Conservation (phyloP, 92 coral and sea anemone species). For the Porites rus region DNA sequence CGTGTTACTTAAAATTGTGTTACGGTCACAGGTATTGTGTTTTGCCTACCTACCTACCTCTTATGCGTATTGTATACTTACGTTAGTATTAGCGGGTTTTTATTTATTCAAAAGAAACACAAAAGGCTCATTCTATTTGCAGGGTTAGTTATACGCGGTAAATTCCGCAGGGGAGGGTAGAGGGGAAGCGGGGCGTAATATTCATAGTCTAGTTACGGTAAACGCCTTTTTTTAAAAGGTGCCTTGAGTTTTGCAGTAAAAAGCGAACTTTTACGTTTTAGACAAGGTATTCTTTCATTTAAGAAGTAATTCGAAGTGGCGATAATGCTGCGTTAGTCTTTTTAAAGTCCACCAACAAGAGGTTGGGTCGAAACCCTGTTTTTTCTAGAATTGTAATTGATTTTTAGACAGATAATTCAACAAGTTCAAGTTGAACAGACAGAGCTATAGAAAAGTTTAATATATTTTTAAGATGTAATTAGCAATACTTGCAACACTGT, state of each 20-base stretch:
- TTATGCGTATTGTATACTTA: slow-evolving; percentile 9
- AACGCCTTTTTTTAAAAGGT: background rate
- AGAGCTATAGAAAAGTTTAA: slow-evolving; percentile 68
- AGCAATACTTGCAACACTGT: slow-evolving; percentile 29
- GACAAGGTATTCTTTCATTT: background rate
- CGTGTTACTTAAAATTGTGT: slow-evolving; percentile 18
- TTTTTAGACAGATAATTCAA: slow-evolving; percentile 32
- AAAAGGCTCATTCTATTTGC: background rate
- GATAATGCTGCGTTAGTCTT: slow-evolving; percentile 4
- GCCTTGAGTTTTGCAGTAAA: background rate
- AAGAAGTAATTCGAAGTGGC: background rate
- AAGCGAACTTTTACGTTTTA: background rate
- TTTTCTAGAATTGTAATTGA: slow-evolving; percentile 35
- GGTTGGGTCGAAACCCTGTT: background rate
- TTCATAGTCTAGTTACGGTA: background rate
- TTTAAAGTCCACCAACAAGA: background rate
- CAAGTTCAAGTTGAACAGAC: slow-evolving; percentile 42
- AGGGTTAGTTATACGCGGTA: background rate
- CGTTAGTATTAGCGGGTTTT: background rate
- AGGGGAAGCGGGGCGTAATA: background rate
- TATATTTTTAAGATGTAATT: slow-evolving; percentile 72
- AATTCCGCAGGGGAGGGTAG: background rate
- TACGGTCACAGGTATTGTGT: slow-evolving; percentile 27
- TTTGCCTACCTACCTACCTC: slow-evolving; percentile 3
- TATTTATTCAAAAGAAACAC: slow-evolving; percentile 16